A percentile compares a stretch with the other conserved stretches of the same genome.
Evolutionary conservation across 1,140 invertebrate species (phyloP).

Genomic region (Copidosoma floridanum): DNA sequence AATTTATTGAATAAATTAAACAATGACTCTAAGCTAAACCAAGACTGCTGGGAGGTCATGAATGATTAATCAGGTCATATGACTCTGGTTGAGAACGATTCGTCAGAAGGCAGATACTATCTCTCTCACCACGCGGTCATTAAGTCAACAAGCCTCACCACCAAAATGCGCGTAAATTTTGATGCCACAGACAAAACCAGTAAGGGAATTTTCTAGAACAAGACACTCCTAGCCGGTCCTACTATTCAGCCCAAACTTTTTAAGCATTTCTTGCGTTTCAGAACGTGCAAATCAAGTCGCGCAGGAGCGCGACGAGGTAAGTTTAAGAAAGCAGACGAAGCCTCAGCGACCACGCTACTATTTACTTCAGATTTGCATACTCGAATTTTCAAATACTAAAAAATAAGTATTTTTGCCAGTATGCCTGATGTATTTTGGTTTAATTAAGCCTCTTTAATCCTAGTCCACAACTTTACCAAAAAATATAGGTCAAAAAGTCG

Average conservation of each 20-base stretch:
- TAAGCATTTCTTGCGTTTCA: constrained; percentile 25
- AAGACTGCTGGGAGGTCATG: not conserved
- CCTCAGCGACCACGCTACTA: too few species aligned
- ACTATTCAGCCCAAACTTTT: constrained; percentile 33
- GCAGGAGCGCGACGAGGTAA: too few species aligned
- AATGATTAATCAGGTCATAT: not conserved
- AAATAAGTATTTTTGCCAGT: too few species aligned
- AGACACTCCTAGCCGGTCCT: constrained; percentile 30
- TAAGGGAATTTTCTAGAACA: constrained; percentile 23
- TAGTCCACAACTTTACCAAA: too few species aligned
- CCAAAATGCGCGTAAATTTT: not conserved
- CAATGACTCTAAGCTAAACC: not conserved
- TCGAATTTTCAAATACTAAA: too few species aligned
- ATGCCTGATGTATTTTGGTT: too few species aligned
- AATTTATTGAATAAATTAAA: not conserved
- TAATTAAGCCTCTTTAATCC: too few species aligned
- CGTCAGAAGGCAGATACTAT: not conserved
- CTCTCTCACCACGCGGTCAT: not conserved
- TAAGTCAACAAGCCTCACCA: not conserved
- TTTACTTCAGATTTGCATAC: too few species aligned
- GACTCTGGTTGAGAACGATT: not conserved
- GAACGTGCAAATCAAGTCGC: not conserved
- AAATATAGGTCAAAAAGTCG: too few species aligned
- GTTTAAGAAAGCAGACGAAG: too few species aligned
- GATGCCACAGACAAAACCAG: constrained; percentile 29